A percentile compares a stretch with the other conserved stretches of the same genome.
Evolutionary conservation across 2,113 vertebrate genomes (phyloP).

Genomic region (Pterocles burchelli): DNA sequence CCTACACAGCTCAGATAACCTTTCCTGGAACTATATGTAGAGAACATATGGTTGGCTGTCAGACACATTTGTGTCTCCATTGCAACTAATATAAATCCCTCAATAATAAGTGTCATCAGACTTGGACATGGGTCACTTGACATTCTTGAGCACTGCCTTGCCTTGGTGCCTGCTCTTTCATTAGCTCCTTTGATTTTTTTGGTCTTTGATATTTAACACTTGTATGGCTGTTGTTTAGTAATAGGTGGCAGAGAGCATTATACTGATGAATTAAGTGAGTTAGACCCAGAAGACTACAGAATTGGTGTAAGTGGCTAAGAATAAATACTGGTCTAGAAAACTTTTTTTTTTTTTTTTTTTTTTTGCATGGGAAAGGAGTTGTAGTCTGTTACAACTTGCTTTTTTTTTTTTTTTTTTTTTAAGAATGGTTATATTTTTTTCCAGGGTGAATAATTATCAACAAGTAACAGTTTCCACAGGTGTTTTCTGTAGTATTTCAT

Average conservation of each 20-base stretch:
- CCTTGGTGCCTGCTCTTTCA: background rate
- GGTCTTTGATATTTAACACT: background rate
- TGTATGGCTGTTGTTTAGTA: background rate
- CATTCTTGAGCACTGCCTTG: background rate
- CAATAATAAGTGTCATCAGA: background rate
- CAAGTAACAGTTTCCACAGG: background rate
- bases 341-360: too few species aligned
- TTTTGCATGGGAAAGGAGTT: background rate
- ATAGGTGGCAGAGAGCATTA: background rate
- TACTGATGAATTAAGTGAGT: background rate
- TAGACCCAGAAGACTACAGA: background rate
- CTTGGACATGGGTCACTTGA: background rate
- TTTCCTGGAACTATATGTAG: background rate
- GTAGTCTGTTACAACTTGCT: background rate
- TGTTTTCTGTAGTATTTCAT: background rate
- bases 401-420: background rate
- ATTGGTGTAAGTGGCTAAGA: background rate
- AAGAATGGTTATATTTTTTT: background rate
- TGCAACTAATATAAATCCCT: background rate
- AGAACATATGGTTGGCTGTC: background rate
- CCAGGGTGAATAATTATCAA: background rate
- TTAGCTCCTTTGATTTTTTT: background rate
- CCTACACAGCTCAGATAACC: background rate
- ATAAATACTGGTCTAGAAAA: background rate
- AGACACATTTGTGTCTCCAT: background rate